These are phyloP conservation scores for Gymnogyps californianus DNA, from an alignment of 2,113 vertebrate species.

Conservation along the genomic window DNA sequence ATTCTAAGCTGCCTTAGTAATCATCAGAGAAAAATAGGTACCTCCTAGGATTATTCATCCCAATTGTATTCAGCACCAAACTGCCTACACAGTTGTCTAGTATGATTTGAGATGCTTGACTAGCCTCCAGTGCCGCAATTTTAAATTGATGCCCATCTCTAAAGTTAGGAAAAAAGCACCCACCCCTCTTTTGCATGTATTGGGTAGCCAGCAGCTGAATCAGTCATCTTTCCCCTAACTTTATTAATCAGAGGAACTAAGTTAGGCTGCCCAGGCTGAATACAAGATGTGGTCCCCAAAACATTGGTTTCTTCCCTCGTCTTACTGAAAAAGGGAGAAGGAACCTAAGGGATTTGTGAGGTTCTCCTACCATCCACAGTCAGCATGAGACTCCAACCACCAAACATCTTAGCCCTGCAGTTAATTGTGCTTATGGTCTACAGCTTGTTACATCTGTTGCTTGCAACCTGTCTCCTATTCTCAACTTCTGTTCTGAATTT, in stretches of 20 bases:
- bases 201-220: neutral
- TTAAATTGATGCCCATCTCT: neutral
- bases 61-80: slow-evolving; percentile 22
- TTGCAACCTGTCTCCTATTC: neutral
- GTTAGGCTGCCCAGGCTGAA: neutral
- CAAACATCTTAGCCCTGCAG: neutral
- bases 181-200: neutral
- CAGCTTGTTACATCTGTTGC: neutral
- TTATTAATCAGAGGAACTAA: neutral
- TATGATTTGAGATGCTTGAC: slow-evolving; percentile 38
- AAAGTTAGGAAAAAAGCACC: neutral
- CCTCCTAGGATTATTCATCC: slow-evolving; percentile 38
- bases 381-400: neutral
- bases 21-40: slow-evolving; percentile 16
- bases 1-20: slow-evolving; percentile 15
- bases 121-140: slow-evolving; percentile 20
- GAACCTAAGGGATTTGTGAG: neutral
- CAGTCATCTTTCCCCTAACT: neutral
- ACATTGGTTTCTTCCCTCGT: neutral
- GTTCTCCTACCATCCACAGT: neutral
- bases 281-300: neutral
- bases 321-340: neutral
- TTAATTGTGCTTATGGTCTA: neutral
- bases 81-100: slow-evolving; percentile 44
- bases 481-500: neutral